phyloP scores from a whole-genome alignment of 1,140 invertebrate genomes.

The Neodiprion virginianus region DNA sequence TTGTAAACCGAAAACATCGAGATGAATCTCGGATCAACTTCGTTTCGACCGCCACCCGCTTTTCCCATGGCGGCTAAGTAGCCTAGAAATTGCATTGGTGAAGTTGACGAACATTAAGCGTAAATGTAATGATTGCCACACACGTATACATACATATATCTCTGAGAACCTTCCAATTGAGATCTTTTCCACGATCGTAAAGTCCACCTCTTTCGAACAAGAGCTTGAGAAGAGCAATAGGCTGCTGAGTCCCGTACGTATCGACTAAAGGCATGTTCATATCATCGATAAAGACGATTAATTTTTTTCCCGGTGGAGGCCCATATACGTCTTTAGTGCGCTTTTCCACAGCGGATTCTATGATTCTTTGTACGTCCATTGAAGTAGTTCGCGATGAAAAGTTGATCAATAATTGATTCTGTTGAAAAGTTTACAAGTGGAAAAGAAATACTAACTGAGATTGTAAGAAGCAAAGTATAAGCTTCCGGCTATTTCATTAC shows the following conservation, averaged over 20 bases:
- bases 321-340: conserved; percentile 89
- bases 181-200: conserved; percentile 87
- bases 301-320: conserved; percentile 83
- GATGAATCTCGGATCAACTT: conserved; percentile 88
- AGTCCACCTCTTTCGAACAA: conserved; percentile 85
- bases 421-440: conserved; percentile 30
- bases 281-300: conserved; percentile 91
- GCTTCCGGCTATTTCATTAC: conserved; percentile 11
- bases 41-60: conserved; percentile 85
- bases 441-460: background rate
- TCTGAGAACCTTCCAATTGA: conserved; percentile 87
- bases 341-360: conserved; percentile 88
- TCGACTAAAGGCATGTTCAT: conserved; percentile 93
- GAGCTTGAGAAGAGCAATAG: conserved; percentile 87
- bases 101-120: background rate
- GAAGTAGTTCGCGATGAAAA: conserved; percentile 91
- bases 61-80: conserved; percentile 84
- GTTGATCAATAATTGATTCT: conserved; percentile 82
- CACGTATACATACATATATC: conserved; percentile 69
- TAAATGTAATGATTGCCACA: conserved; percentile 22
- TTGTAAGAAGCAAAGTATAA: conserved; percentile 9
- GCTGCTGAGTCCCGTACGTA: conserved; percentile 91
- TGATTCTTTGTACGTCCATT: conserved; percentile 84
- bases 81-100: conserved; percentile 56
- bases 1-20: conserved; percentile 89